Evolutionary conservation across 2,797 vertebrate species (phyloP).

Genomic region (Cryptoblepharus egeriae): DNA sequence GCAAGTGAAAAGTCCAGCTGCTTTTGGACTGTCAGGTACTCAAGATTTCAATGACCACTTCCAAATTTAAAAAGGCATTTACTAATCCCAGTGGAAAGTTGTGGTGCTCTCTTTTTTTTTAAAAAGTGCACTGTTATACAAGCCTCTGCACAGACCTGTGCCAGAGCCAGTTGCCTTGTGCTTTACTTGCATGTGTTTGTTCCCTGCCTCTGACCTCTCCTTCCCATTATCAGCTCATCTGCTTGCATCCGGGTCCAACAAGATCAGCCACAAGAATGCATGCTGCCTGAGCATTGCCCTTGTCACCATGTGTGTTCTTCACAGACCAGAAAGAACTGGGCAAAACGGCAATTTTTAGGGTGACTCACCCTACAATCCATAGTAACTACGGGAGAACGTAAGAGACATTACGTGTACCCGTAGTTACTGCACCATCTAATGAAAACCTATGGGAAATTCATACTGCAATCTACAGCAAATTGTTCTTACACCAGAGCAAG

Average conservation of each 20-base stretch:
- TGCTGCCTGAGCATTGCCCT: neutral
- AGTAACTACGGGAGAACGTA: no score
- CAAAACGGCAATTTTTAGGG: no score
- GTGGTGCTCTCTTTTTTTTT: rapidly evolving
- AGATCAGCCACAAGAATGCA: neutral
- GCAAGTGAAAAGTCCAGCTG: slow-evolving; percentile 69
- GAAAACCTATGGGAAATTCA: no score
- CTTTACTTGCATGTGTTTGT: neutral
- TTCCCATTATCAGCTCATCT: no score
- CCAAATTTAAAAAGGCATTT: neutral
- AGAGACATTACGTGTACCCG: no score
- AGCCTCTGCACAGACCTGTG: neutral
- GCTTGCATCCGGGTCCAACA: no score
- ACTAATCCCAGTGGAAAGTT: slow-evolving; percentile 9
- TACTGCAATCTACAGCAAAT: no score
- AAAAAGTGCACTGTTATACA: rapidly evolving
- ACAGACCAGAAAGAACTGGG: neutral
- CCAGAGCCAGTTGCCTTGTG: neutral
- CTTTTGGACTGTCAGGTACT: slow-evolving; percentile 80
- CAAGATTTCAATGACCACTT: slow-evolving; percentile 3
- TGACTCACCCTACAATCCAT: no score
- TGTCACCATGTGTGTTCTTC: neutral
- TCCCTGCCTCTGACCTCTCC: neutral
- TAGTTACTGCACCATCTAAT: no score
- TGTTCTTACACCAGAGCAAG: no score